Evolutionary conservation across 2,797 vertebrate species (phyloP), one percentile per base, ranked within the genome.

Genomic region (Mustela erminea): DNA sequence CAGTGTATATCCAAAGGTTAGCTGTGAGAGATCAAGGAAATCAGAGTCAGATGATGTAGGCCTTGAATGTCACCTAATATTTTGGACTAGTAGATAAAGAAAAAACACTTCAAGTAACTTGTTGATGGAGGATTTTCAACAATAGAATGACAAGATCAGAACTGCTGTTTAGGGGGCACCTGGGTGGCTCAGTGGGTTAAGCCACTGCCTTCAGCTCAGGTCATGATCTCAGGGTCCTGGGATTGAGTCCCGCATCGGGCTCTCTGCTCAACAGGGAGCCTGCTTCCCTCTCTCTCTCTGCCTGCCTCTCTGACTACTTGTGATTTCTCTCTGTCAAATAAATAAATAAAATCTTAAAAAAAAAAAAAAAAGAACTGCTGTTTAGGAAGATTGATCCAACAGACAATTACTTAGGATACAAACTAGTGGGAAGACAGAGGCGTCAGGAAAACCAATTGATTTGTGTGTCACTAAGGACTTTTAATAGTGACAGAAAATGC

Each of bases 401-500:
- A 3, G 27, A 77, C 43, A 70, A 92, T 58, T 70, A 77, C 2
- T 32, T 68, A 41, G 11, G 56, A 32, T 38, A 72, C 29, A 8
- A 96, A 75, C 75, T 38, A 74, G 18, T 80, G 25, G 49, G 43
- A 94, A 95, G 82, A 87, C 70, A 35, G 0, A 66, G 23, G n/a
- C 75, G 41, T 72, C 25, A 56, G 82, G 23, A 49, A 96, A 95
- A 87, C 62, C 35, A 75, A 64, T 43, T 58, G 43, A 66, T 74
- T 72, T 46, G 5, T 72, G 35, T 68, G 21, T 95, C 86, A 58
- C 11, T 41, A 49, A 96, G 64, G 29, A 88, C 15, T 62, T 52
- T 70, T 90, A 68, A 54, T 82, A 58, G 66, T 56, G 85, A 92
- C 75, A 87, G 68, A 93, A 97, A 83, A 87, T 78, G 68, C 60